A percentile compares a stretch with the other conserved stretches of the same genome.
Conservation (phyloP, 1,140 invertebrate species). For the Drosophila ercepeae region DNA sequence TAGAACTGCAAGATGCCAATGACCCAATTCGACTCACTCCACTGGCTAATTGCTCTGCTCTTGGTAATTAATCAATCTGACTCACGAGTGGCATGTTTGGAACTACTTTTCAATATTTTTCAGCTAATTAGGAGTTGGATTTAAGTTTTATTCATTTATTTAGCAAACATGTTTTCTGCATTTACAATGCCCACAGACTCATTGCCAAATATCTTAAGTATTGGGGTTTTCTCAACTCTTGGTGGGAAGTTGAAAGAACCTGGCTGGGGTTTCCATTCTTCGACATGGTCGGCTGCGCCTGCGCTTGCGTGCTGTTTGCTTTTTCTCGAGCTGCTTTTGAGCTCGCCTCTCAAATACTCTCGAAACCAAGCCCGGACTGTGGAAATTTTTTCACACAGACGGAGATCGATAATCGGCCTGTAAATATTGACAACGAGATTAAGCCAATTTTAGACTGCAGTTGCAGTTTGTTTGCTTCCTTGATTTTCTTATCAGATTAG, state of each 20-base stretch:
- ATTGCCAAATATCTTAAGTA: slow-evolving; percentile 62
- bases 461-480: slow-evolving; percentile 39
- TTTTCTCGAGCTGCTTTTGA: too few species aligned
- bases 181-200: slow-evolving; percentile 39
- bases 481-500: slow-evolving; percentile 51
- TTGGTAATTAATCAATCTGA: slow-evolving; percentile 44
- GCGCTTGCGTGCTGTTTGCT: slow-evolving; percentile 47
- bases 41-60: slow-evolving; percentile 37
- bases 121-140: slow-evolving; percentile 30
- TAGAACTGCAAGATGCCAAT: slow-evolving; percentile 66
- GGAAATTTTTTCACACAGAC: slow-evolving; percentile 43
- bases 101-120: slow-evolving; percentile 38
- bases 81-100: slow-evolving; percentile 8
- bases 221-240: slow-evolving; percentile 23
- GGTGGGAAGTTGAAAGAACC: slow-evolving; percentile 40
- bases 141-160: too few species aligned
- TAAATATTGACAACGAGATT: slow-evolving; percentile 74
- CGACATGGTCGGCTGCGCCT: slow-evolving; percentile 40
- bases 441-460: slow-evolving; percentile 47
- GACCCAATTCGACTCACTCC: slow-evolving; percentile 43
- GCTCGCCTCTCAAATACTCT: neutral
- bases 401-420: slow-evolving; percentile 56
- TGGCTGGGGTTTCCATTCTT: slow-evolving; percentile 31
- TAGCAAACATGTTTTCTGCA: slow-evolving; percentile 53
- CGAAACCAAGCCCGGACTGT: slow-evolving; percentile 2